Base-by-base conservation (phyloP, 2,797 vertebrate species). In the Protonibea diacanthus region DNA sequence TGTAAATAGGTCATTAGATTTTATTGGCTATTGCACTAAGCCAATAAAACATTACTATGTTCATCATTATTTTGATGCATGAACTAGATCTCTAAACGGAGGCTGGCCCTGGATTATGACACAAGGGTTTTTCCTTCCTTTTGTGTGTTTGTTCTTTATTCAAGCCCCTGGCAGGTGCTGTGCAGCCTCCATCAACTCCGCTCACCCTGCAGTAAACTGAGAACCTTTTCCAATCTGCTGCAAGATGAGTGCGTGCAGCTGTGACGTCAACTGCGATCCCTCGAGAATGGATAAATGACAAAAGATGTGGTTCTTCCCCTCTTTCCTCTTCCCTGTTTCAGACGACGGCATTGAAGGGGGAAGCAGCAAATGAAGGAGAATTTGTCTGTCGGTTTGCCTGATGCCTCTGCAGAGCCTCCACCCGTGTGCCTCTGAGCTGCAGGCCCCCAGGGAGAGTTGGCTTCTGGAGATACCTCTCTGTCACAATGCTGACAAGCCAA, bases 401-500 rank as follows among this genome's bases (percentile, higher is more conserved):
- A 67, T 58, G 57, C 29, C 63, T 57, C 78, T 10, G 47, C 62
- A 68, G 67, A 74, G 65, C 64, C 33, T 20, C 40, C 53, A 51
- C 12, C 67, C 48, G 9, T 20, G 29, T 21, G 63, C 71, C 77
- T 67, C 71, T 20, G 45, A 77, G 66, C 20, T 47, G 52, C 5
- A 0, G 21, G 45, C 13, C 70, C 68, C 61, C 10, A 14, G 69
- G 63, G 69, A 71, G 21, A 58, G 33, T 11, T 38, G 51, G 38
- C 69, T 73, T 68, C 73, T 33, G 71, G 60, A 68, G 75, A 78
- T 18, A n/a, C 38, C 53, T 38, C 59, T 74, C 74, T 84, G 88
- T 90, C 88, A 91, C 86, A 74, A 42, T 33, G n/a, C 80, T 83
- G 88, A 82, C 87, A 87, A 62, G 64, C 86, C 67, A 21, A 70